Percentiles rank a stretch among this genome's conserved stretches.
Evolutionary conservation across 2,797 vertebrate genomes (phyloP).

Genomic region (Amphiprion clarkii): DNA sequence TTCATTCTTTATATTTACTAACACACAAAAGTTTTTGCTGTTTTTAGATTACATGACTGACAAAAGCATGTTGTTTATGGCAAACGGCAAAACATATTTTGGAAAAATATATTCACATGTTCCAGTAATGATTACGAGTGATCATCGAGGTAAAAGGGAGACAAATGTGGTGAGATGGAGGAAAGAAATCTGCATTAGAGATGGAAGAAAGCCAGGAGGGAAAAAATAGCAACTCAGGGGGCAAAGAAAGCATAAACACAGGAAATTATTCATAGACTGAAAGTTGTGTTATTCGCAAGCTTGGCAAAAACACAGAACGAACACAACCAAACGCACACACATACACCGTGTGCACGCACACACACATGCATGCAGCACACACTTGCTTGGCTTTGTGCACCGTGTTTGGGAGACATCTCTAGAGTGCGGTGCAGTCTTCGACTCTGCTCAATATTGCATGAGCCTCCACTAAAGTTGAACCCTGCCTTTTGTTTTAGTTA

Average conservation of each 20-base stretch:
- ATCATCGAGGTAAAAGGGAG: conserved; percentile 55
- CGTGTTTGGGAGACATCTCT: conserved; percentile 73
- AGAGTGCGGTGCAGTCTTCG: conserved; percentile 77
- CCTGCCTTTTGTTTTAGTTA: conserved; percentile 83
- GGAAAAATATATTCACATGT: conserved; percentile 43
- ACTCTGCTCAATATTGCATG: conserved; percentile 85
- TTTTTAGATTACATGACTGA: conserved; percentile 18
- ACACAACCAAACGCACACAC: conserved; percentile 57
- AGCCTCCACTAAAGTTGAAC: conserved; percentile 81
- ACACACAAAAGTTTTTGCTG: conserved; percentile 2
- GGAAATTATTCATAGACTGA: conserved; percentile 83
- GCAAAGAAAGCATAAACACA: conserved; percentile 81
- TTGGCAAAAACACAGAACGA: conserved; percentile 74
- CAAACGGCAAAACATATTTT: conserved; percentile 39
- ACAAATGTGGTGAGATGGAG: conserved; percentile 60
- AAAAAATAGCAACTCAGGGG: conserved; percentile 74
- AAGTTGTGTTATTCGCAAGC: conserved; percentile 75
- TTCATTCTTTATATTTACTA: background rate
- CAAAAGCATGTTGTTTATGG: conserved; percentile 16
- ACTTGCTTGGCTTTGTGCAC: conserved; percentile 61
- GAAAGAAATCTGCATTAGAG: conserved; percentile 66
- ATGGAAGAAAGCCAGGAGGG: conserved; percentile 68
- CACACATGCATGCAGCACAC: conserved; percentile 44
- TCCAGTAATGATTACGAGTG: conserved; percentile 56
- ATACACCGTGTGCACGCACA: conserved; percentile 10